phyloP scores from a whole-genome alignment of 2,113 vertebrate species.

The Trogon melanurus region DNA sequence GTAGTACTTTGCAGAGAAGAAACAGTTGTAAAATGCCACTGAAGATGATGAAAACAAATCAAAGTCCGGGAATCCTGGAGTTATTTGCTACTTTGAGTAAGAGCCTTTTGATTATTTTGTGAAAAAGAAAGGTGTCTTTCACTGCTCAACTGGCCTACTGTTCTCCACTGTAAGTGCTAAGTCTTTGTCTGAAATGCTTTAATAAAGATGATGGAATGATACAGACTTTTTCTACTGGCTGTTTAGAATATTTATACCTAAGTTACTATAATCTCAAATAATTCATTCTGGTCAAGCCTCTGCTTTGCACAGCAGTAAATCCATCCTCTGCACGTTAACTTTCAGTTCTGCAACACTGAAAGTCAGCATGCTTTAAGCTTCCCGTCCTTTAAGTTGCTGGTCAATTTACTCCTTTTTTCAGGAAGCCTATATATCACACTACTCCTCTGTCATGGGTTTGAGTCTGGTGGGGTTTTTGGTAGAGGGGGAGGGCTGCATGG shows the following conservation, averaged over 20 bases:
- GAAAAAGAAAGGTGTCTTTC: neutral
- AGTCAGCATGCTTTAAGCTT: neutral
- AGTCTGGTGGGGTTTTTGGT: no score
- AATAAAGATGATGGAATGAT: neutral
- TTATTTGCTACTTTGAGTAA: conserved; percentile 17
- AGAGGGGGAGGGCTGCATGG: no score
- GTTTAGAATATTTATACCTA: conserved; percentile 23
- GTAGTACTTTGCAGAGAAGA: neutral
- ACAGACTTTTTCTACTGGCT: neutral
- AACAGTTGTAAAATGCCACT: neutral
- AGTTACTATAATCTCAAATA: conserved; percentile 15
- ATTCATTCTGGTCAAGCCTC: neutral
- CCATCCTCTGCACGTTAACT: neutral
- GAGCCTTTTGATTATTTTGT: neutral
- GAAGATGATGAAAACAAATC: neutral
- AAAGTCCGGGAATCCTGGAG: neutral
- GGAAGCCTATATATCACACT: neutral
- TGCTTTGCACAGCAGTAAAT: neutral
- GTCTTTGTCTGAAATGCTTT: neutral
- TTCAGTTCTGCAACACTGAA: neutral
- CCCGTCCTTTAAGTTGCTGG: neutral
- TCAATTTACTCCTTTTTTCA: neutral
- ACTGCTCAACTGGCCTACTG: neutral
- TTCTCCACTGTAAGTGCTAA: neutral
- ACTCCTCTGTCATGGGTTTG: neutral